phyloP scores from a whole-genome alignment of 2,888 invertebrate genomes.

The Drosophila suboccidentalis region DNA sequence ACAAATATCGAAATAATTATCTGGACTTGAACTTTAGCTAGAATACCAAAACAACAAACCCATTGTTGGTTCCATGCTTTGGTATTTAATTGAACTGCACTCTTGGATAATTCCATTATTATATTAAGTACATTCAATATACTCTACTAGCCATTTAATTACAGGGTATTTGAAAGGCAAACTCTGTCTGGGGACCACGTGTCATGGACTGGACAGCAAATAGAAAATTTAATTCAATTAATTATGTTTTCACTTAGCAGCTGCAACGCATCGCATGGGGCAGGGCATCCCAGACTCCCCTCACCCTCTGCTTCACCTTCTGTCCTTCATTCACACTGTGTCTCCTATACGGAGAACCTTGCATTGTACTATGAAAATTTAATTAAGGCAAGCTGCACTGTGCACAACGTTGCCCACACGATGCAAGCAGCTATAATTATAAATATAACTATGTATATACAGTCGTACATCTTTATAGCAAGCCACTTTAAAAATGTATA shows the following conservation, averaged over 20 bases:
- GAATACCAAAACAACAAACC: not conserved
- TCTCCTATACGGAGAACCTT: not conserved
- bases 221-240: conserved; percentile 81
- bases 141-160: not conserved
- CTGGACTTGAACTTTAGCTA: not conserved
- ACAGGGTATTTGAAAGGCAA: conserved; percentile 14
- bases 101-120: conserved; percentile 5
- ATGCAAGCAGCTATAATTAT: not conserved
- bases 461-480: not conserved
- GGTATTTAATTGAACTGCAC: not conserved
- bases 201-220: conserved; percentile 55
- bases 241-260: conserved; percentile 77
- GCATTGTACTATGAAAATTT: conserved; percentile 63
- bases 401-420: conserved; percentile 4
- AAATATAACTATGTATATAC: not conserved
- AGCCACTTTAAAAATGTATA: too few relatives aligned
- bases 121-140: not conserved
- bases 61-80: not conserved
- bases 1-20: not conserved
- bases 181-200: conserved; percentile 14
- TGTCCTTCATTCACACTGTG: not conserved
- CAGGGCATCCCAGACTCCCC: not conserved
- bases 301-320: not conserved
- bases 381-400: conserved; percentile 67
- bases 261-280: conserved; percentile 10